phyloP scores from a whole-genome alignment of 2,888 invertebrate genomes.

The Yponomeuta malinellus region DNA sequence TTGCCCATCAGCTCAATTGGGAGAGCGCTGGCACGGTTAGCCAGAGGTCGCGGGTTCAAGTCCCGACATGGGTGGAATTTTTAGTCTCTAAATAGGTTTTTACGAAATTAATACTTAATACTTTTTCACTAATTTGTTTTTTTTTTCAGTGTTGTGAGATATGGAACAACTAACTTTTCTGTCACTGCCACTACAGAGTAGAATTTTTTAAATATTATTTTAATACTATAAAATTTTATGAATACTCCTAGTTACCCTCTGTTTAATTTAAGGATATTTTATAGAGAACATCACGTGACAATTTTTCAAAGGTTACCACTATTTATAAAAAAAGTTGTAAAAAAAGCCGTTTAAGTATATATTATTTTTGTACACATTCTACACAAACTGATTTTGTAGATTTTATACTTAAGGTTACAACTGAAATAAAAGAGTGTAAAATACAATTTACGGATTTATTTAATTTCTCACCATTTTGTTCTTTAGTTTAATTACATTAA shows the following conservation, averaged over 20 bases:
- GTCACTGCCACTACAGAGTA: constrained; percentile 40
- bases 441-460: constrained; percentile 20
- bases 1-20: no score
- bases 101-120: no score
- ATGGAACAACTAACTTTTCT: constrained; percentile 8
- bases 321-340: background rate
- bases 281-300: constrained; percentile 17
- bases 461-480: constrained; percentile 17
- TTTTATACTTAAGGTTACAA: background rate
- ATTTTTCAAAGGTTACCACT: constrained; percentile 50
- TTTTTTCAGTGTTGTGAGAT: background rate
- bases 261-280: constrained; percentile 26
- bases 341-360: background rate
- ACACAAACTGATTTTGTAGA: background rate
- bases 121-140: no score
- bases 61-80: no score
- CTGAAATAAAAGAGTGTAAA: constrained; percentile 28
- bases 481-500: background rate
- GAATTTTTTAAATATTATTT: constrained; percentile 12
- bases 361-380: background rate
- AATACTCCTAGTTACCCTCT: constrained; percentile 53
- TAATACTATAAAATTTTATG: constrained; percentile 16
- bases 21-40: no score
- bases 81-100: no score
- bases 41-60: no score